phyloP scores from a whole-genome alignment of 1,140 invertebrate genomes.

The Eumeta japonica region DNA sequence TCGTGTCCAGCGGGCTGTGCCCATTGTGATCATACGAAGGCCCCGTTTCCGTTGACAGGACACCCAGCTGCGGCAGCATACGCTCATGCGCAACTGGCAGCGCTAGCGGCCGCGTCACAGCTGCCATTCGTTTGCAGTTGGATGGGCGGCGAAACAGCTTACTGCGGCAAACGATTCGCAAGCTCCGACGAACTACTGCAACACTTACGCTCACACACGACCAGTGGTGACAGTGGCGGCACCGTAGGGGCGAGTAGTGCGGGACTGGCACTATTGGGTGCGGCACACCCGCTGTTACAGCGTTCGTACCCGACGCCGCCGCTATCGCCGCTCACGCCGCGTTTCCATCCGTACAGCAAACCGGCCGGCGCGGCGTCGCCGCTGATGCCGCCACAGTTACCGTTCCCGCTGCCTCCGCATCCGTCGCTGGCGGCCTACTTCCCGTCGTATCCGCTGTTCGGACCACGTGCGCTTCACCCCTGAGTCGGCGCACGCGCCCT shows the following conservation, averaged over 20 bases:
- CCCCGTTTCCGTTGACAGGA: slow-evolving; percentile 49
- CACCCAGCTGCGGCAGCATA: slow-evolving; percentile 65
- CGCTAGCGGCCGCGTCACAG: slow-evolving; percentile 70
- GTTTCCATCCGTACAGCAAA: slow-evolving; percentile 87
- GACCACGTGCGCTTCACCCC: slow-evolving; percentile 70
- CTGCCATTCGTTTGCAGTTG: slow-evolving; percentile 87
- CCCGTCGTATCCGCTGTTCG: slow-evolving; percentile 82
- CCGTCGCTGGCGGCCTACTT: slow-evolving; percentile 74
- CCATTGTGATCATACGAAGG: slow-evolving; percentile 81
- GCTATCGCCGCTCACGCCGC: slow-evolving; percentile 72
- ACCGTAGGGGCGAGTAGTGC: too few species aligned
- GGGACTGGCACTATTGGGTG: slow-evolving; percentile 48
- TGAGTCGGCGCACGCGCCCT: slow-evolving; percentile 49
- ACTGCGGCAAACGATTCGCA: slow-evolving; percentile 87
- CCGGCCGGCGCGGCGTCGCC: slow-evolving; percentile 63
- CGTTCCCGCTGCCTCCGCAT: slow-evolving; percentile 65
- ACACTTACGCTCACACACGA: slow-evolving; percentile 85
- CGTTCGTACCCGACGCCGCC: slow-evolving; percentile 85
- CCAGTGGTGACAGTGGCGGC: slow-evolving; percentile 53
- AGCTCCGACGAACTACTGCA: slow-evolving; percentile 87
- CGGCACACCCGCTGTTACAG: slow-evolving; percentile 69
- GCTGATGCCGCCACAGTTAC: slow-evolving; percentile 61
- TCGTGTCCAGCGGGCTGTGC: slow-evolving; percentile 84
- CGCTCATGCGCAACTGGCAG: slow-evolving; percentile 73
- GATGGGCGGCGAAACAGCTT: slow-evolving; percentile 83